Evolutionary conservation across 2,888 invertebrate genomes (phyloP).

Genomic region (Conchocele bisecta): DNA sequence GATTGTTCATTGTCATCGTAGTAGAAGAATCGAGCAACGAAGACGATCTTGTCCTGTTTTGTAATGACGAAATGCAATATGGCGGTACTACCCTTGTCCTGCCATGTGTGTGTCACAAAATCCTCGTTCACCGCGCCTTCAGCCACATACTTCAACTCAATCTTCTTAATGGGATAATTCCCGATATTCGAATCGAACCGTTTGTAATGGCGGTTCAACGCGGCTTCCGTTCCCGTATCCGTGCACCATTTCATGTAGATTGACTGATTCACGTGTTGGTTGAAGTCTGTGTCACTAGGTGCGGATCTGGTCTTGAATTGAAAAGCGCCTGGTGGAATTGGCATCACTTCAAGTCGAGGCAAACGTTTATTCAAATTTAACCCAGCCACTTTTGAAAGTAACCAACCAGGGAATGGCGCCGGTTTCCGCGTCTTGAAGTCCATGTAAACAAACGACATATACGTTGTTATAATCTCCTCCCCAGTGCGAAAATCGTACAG

Average conservation of each 20-base stretch:
- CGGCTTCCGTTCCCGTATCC: constrained; percentile 54
- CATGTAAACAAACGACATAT: constrained; percentile 53
- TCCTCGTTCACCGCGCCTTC: constrained; percentile 44
- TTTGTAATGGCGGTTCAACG: constrained; percentile 38
- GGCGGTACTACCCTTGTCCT: constrained; percentile 18
- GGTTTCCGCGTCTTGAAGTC: constrained; percentile 50
- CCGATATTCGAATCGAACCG: constrained; percentile 44
- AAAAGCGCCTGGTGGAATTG: constrained; percentile 35
- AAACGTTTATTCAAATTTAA: neutral
- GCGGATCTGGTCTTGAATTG: constrained; percentile 18
- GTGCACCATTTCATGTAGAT: constrained; percentile 55
- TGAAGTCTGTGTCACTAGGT: constrained; percentile 52
- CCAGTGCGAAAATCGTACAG: constrained; percentile 25
- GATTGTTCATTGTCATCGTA: neutral
- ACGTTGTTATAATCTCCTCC: constrained; percentile 19
- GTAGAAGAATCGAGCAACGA: constrained; percentile 47
- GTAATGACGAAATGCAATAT: constrained; percentile 43
- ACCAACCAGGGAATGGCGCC: constrained; percentile 46
- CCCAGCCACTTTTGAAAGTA: constrained; percentile 13
- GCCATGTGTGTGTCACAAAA: constrained; percentile 49
- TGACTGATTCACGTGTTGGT: constrained; percentile 56
- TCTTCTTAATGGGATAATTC: constrained; percentile 25
- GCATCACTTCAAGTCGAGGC: constrained; percentile 21
- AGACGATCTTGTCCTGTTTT: constrained; percentile 18
- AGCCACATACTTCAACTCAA: constrained; percentile 46